Evolutionary conservation across 2,888 invertebrate species (phyloP).

Genomic region (Dolomedes plantarius): DNA sequence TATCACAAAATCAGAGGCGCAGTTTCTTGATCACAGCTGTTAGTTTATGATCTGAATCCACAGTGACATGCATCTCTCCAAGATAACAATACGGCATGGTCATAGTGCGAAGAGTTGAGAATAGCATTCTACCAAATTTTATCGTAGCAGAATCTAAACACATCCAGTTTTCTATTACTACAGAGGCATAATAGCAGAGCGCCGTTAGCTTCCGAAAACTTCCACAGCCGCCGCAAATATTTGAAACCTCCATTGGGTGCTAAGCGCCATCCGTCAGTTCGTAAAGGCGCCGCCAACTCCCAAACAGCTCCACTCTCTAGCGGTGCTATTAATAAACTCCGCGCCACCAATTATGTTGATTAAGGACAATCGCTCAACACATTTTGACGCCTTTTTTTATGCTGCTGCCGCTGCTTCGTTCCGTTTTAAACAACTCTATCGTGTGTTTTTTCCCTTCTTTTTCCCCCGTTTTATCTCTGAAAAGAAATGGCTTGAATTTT

Average conservation of each 20-base stretch:
- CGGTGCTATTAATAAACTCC: constrained; percentile 65
- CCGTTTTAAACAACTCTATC: not conserved
- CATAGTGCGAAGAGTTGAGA: too few relatives aligned
- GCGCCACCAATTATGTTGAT: constrained; percentile 66
- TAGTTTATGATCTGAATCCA: too few relatives aligned
- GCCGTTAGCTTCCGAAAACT: not conserved
- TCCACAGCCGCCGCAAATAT: constrained; percentile 40
- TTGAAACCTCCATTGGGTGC: constrained; percentile 36
- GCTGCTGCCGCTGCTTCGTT: not conserved
- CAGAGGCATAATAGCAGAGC: not conserved
- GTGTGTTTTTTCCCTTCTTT: not conserved
- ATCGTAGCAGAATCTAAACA: too few relatives aligned
- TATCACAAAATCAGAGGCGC: too few relatives aligned
- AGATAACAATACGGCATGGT: too few relatives aligned
- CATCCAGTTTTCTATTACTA: too few relatives aligned
- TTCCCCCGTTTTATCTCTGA: too few relatives aligned
- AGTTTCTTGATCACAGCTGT: too few relatives aligned
- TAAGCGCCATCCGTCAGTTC: constrained; percentile 55
- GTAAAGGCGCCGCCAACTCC: constrained; percentile 32
- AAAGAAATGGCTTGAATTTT: too few relatives aligned
- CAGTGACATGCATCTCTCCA: too few relatives aligned
- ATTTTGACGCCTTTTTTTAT: constrained; percentile 62
- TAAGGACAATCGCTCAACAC: constrained; percentile 58
- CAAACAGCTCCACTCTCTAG: not conserved
- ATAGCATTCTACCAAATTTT: too few relatives aligned